Evolutionary conservation across 2,888 invertebrate species (phyloP).

Genomic region (Cotesia congregata): DNA sequence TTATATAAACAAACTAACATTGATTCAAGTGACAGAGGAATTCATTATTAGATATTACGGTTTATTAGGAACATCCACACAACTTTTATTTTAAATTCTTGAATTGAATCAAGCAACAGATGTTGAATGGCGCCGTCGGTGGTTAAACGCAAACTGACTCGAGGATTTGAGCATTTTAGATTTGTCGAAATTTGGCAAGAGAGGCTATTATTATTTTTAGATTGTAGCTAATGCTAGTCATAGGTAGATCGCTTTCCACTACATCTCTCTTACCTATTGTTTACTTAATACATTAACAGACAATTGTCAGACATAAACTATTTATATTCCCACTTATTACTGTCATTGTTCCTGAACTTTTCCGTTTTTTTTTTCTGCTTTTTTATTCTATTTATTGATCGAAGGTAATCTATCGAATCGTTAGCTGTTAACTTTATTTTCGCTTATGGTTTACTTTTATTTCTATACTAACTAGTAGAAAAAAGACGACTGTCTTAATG

Average conservation of each 20-base stretch:
- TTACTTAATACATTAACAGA: constrained; percentile 35
- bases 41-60: constrained; percentile 25
- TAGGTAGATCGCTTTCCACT: constrained; percentile 35
- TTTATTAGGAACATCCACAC: too few relatives aligned
- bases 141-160: constrained; percentile 21
- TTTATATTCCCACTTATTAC: not conserved
- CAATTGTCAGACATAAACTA: not conserved
- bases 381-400: too few relatives aligned
- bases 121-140: constrained; percentile 14
- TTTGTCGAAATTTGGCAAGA: constrained; percentile 68
- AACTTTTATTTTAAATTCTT: not conserved
- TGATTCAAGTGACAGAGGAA: constrained; percentile 41
- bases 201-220: constrained; percentile 63
- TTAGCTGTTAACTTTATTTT: too few relatives aligned
- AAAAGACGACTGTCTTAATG: constrained; percentile 17
- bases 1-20: not conserved
- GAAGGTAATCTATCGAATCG: too few relatives aligned
- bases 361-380: not conserved
- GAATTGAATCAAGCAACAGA: not conserved
- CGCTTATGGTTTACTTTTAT: not conserved
- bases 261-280: constrained; percentile 50
- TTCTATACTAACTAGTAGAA: constrained; percentile 9
- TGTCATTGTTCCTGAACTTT: not conserved
- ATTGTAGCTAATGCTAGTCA: constrained; percentile 46
- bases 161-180: constrained; percentile 48